Conservation (phyloP, 2,888 invertebrate species). For the Hipparchia sbordonii region DNA sequence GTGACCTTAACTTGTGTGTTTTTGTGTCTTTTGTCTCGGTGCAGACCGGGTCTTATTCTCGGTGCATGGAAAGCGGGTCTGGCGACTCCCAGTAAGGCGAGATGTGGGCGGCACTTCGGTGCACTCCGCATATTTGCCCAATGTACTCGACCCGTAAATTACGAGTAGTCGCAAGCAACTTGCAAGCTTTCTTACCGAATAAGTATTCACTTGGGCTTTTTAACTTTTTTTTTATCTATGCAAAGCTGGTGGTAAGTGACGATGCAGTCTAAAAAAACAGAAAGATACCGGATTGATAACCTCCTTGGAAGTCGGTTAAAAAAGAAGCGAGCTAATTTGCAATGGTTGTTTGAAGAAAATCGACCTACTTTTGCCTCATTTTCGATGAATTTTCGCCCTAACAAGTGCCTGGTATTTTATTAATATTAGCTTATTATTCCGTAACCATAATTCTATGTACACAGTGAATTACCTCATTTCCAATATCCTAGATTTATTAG, state of each 20-base stretch:
- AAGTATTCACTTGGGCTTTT: not conserved
- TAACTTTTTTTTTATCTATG: not conserved
- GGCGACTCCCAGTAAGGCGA: constrained; percentile 58
- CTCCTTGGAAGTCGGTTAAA: too few relatives aligned
- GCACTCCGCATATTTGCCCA: constrained; percentile 43
- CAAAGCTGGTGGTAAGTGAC: too few relatives aligned
- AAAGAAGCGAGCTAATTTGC: too few relatives aligned
- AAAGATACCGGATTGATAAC: too few relatives aligned
- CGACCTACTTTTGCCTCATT: too few relatives aligned
- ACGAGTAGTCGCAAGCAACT: not conserved
- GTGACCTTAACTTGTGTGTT: constrained; percentile 30
- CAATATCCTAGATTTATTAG: constrained; percentile 8
- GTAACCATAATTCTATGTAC: not conserved
- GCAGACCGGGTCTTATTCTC: not conserved
- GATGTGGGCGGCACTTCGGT: constrained; percentile 46
- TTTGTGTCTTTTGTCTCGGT: constrained; percentile 36
- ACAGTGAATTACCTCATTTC: not conserved
- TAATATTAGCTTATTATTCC: not conserved
- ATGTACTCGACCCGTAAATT: constrained; percentile 31
- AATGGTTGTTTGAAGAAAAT: too few relatives aligned
- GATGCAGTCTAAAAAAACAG: too few relatives aligned
- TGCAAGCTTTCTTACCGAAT: constrained; percentile 22
- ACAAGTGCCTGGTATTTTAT: not conserved
- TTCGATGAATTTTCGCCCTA: too few relatives aligned
- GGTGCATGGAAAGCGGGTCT: constrained; percentile 62